Conservation (phyloP, 1,140 invertebrate genomes). For the Psilanteris sp. region DNA sequence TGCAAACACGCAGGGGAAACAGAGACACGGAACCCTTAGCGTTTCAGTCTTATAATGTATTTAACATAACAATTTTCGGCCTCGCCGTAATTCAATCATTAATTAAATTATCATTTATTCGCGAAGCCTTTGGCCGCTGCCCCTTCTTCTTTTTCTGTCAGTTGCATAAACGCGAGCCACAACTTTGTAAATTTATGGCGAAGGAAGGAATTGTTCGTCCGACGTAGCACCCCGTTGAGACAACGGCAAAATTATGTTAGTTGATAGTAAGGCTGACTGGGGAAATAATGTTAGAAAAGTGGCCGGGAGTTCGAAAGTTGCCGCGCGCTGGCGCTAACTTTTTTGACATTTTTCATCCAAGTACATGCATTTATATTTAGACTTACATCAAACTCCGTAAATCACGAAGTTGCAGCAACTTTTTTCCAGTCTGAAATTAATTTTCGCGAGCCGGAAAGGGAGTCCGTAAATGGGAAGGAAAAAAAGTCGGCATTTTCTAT, state of each 20-base stretch:
- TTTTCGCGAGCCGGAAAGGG: slow-evolving; percentile 3
- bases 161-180: slow-evolving; percentile 8
- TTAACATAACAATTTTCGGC: slow-evolving; percentile 33
- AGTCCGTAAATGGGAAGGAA: background rate
- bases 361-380: slow-evolving; percentile 62
- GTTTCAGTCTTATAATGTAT: slow-evolving; percentile 16
- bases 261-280: slow-evolving; percentile 57
- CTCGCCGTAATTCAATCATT: slow-evolving; percentile 13
- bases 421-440: slow-evolving; percentile 29
- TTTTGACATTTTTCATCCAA: slow-evolving; percentile 59
- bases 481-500: slow-evolving; percentile 8
- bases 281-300: slow-evolving; percentile 60
- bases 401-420: slow-evolving; percentile 39
- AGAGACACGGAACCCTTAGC: slow-evolving; percentile 19
- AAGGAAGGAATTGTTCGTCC: slow-evolving; percentile 42
- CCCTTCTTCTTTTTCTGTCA: background rate
- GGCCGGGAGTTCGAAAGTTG: slow-evolving; percentile 50
- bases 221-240: slow-evolving; percentile 48
- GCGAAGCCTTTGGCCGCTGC: slow-evolving; percentile 1
- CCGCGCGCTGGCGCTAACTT: slow-evolving; percentile 42
- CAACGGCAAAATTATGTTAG: slow-evolving; percentile 46
- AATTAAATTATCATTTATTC: slow-evolving; percentile 26
- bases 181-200: slow-evolving; percentile 45
- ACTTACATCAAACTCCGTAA: slow-evolving; percentile 60
- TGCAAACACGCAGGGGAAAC: slow-evolving; percentile 39